These are phyloP conservation scores for Sebastes iracundus DNA, from an alignment of 2,797 vertebrate genomes.

Conservation along the genomic window DNA sequence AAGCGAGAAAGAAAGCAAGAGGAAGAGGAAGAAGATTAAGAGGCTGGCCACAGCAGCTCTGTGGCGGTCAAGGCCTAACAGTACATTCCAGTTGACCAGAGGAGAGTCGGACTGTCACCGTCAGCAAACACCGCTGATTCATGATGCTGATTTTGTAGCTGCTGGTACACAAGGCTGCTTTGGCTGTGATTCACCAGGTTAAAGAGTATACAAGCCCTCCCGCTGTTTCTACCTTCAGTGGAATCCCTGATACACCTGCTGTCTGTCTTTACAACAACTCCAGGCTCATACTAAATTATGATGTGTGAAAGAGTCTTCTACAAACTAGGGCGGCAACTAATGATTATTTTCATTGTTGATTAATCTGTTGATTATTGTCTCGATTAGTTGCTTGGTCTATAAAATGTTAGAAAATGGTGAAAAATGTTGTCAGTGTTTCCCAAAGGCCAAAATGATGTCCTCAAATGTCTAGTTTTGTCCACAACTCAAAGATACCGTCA, in stretches of 20 bases:
- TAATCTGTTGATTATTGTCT: no score
- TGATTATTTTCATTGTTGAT: no score
- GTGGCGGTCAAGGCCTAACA: constrained; percentile 36
- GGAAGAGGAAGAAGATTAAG: constrained; percentile 40
- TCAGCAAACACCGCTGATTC: constrained; percentile 63
- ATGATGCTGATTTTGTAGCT: constrained; percentile 30
- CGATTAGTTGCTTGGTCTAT: no score
- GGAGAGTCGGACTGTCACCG: constrained; percentile 35
- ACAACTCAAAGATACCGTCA: no score
- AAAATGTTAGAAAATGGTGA: no score
- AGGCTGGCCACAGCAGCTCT: constrained; percentile 18
- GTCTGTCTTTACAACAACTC: background rate
- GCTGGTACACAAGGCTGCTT: constrained; percentile 15
- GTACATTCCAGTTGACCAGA: constrained; percentile 58
- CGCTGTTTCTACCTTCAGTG: background rate
- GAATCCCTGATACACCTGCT: background rate
- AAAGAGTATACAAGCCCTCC: background rate
- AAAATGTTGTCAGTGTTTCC: no score
- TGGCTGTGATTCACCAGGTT: constrained; percentile 25
- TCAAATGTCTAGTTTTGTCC: no score
- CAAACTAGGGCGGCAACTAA: background rate
- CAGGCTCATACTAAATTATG: background rate
- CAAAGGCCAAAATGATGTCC: no score
- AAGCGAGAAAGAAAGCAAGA: constrained; percentile 21
- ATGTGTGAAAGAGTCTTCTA: background rate